Evolutionary conservation across 2,113 vertebrate genomes (phyloP), one percentile per base, ranked within the genome.

Genomic region (Cryptomyrus ogoouensis): DNA sequence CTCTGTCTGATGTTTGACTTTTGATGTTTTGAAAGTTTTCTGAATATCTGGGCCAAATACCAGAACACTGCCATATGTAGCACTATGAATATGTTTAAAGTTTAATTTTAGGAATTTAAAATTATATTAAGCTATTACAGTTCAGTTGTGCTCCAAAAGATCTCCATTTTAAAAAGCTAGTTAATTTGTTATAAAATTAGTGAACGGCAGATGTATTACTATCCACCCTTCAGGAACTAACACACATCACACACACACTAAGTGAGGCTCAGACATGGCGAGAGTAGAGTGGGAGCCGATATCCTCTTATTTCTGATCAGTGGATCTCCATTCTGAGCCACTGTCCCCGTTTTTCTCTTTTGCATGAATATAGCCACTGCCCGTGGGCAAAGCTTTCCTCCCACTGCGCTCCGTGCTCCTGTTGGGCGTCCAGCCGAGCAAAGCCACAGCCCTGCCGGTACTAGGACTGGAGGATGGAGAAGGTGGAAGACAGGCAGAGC

Each of bases 301-400:
- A 3, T 35, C 10, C 9, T 2, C 10, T 35, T 35, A 12, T 74
- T 74, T 13, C 66, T 74, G 66, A 35, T 74, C 42, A 83, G 42
- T 83, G 39, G 35, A 8, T 91, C 19, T 58, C 8, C 31, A 5
- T 21, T 24, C 88, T 50, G 66, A 87, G 17, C 53, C 19, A 47
- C 5, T 9, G 42, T 87, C 39, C 19, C 42, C 6, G 44, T 84
- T 66, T 15, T 27, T 77, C 49, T 53, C n/a, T 21, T 88, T 10
- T 70, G 1, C 91, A 89, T 89, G 31, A n/a, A 92, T n/a, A 46
- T 88, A 99, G 98, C 95, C 97, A 1, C 92, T 96, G 93, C 92
- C 92, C 2, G 0, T 98, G 15, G 98, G 98, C 70, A 95, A 94
- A 47, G 97, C 97, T 7, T 90, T 90, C 0, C 93, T 98, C 39